These are phyloP conservation scores for Cervus canadensis DNA, from an alignment of 2,113 vertebrate species.

Conservation along the genomic window DNA sequence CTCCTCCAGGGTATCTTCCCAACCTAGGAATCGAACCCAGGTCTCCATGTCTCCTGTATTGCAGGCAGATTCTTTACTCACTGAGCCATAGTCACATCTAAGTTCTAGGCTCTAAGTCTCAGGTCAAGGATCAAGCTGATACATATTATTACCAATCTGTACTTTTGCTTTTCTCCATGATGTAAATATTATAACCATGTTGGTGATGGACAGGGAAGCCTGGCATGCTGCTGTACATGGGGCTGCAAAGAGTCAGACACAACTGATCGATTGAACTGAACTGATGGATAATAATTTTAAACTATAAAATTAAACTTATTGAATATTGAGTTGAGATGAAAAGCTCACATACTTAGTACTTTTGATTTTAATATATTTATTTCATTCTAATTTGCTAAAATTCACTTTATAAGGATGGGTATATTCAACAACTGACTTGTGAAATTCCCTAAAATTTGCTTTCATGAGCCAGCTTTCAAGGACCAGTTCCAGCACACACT, in stretches of 20 bases:
- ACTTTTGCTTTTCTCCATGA: neutral
- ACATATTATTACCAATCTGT: neutral
- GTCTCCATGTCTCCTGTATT: no score
- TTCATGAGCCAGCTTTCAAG: neutral
- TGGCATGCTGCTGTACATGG: no score
- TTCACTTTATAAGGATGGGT: neutral
- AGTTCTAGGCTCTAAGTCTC: neutral
- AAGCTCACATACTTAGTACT: neutral
- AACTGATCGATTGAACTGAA: neutral
- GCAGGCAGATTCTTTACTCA: no score
- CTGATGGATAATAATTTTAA: neutral
- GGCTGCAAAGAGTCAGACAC: neutral
- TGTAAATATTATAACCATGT: neutral
- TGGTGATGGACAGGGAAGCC: no score
- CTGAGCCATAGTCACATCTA: neutral
- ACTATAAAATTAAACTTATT: neutral
- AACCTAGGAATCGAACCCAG: no score
- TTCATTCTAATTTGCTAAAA: neutral
- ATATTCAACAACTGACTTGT: neutral
- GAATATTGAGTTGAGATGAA: neutral
- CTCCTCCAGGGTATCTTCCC: no score
- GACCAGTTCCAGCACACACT: rapidly evolving
- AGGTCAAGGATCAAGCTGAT: neutral
- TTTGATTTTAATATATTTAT: neutral
- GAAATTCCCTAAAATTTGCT: neutral